Evolutionary conservation across 2,113 vertebrate genomes (phyloP), one percentile per base, ranked within the genome.

Genomic region (Panthera leo): DNA sequence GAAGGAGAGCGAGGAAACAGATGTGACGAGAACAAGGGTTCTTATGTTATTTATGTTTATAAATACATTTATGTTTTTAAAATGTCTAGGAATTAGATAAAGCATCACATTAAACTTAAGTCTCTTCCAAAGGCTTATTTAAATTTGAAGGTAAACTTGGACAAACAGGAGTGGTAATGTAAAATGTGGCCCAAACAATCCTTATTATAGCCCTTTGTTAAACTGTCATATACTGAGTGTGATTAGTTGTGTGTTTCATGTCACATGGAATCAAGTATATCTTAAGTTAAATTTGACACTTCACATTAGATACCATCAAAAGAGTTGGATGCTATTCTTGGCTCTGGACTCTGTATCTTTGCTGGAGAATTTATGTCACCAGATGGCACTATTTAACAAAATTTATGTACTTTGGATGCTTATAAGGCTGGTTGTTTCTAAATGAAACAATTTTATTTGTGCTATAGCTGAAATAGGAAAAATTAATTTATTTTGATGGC

Each of bases 361-460:
- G 58, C 0, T 97, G 67, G 68, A 95, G 90, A 89, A 92, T 93
- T 98, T 98, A 95, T 97, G 98, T 98, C 99, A 99, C 98, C 98
- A 99, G 99, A 98, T 99, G 99, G 99, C 99, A 98, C 99, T 98
- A 98, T 99, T 98, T 98, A 98, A 98, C 98, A 98, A 98, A 98
- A 98, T 96, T 98, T 99, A 97, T 93, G 58, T 87, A 58, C 95
- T 97, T 90, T 84, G 14, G 70, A 34, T 85, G 75, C 4, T 68
- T 85, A 12, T 58, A 84, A 91, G 39, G 68, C 14, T 97, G 14
- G 39, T n/a, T 89, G 90, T 89, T 7, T 89, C 83, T 65, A 82
- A 80, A 92, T 90, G 76, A 70, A 92, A 85, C 73, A n/a, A 18
- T 95, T 96, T 95, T 95, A n/a, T 95, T 73, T 95, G 89, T 85